A percentile compares a stretch with the other conserved stretches of the same genome.
Conservation (phyloP, 1,140 invertebrate genomes). For the Protaetia brevitarsis region DNA sequence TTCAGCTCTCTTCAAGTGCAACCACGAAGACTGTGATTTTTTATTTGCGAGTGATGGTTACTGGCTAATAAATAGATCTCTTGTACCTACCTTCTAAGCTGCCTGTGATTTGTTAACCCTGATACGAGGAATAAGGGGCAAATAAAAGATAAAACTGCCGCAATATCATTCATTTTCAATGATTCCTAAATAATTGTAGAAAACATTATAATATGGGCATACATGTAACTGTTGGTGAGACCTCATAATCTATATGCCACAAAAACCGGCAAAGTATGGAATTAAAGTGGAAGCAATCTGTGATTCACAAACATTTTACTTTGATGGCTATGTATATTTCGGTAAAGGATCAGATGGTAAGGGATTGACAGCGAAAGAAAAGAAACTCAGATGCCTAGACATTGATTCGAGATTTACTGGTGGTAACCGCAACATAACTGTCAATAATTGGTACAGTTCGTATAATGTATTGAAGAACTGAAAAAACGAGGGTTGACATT, state of each 20-base stretch:
- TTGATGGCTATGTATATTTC: slow-evolving; percentile 43
- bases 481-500: neutral
- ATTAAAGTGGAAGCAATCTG: neutral
- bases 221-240: too few relatives aligned
- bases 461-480: neutral
- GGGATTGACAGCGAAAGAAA: slow-evolving; percentile 19
- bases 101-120: too few relatives aligned
- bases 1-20: too few relatives aligned
- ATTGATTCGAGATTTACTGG: neutral
- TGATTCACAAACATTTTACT: slow-evolving; percentile 21
- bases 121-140: too few relatives aligned
- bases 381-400: neutral
- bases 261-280: slow-evolving; percentile 22
- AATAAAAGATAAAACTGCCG: too few relatives aligned
- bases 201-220: too few relatives aligned
- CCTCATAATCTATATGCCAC: slow-evolving; percentile 17
- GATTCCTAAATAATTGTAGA: too few relatives aligned
- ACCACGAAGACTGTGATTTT: too few relatives aligned
- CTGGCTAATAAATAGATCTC: too few relatives aligned
- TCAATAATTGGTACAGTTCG: neutral
- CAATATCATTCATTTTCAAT: too few relatives aligned
- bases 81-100: too few relatives aligned
- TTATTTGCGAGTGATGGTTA: too few relatives aligned
- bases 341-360: slow-evolving; percentile 40
- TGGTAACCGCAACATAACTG: neutral